Conservation (phyloP, 2,113 vertebrate species). For the Saccopteryx bilineata region DNA sequence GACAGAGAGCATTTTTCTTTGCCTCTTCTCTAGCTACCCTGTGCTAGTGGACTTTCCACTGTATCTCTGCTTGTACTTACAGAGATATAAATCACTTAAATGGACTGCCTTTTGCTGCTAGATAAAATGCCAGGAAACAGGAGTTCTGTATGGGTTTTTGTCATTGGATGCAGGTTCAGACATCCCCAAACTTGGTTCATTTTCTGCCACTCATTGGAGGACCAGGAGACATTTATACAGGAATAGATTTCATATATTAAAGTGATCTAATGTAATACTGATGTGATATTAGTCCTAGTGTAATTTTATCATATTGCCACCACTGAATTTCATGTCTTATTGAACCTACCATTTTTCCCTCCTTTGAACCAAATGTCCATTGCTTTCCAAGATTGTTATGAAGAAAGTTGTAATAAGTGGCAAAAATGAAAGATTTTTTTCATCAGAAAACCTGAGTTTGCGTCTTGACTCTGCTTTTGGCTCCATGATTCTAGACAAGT, state of each 20-base stretch:
- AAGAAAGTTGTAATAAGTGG: slow-evolving; percentile 34
- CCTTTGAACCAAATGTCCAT: neutral
- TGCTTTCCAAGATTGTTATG: neutral
- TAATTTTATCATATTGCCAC: slow-evolving; percentile 58
- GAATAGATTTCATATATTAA: slow-evolving; percentile 58
- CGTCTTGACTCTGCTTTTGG: slow-evolving; percentile 31
- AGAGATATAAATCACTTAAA: slow-evolving; percentile 18
- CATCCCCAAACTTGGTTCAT: neutral
- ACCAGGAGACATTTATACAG: slow-evolving; percentile 13
- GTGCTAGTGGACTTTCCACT: neutral
- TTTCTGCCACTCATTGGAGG: neutral
- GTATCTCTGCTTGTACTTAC: neutral
- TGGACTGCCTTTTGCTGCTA: neutral
- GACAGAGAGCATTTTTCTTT: neutral
- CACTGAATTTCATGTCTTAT: slow-evolving; percentile 33
- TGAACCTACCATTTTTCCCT: slow-evolving; percentile 52
- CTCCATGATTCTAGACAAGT: neutral
- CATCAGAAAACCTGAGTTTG: slow-evolving; percentile 30
- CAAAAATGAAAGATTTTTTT: slow-evolving; percentile 21
- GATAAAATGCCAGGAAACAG: neutral
- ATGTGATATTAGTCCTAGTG: slow-evolving; percentile 20
- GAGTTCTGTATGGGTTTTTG: neutral
- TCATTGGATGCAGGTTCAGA: neutral
- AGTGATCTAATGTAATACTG: slow-evolving; percentile 39
- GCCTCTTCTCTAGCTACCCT: neutral